phyloP scores from a whole-genome alignment of 2,797 vertebrate species.

The Molossus molossus region DNA sequence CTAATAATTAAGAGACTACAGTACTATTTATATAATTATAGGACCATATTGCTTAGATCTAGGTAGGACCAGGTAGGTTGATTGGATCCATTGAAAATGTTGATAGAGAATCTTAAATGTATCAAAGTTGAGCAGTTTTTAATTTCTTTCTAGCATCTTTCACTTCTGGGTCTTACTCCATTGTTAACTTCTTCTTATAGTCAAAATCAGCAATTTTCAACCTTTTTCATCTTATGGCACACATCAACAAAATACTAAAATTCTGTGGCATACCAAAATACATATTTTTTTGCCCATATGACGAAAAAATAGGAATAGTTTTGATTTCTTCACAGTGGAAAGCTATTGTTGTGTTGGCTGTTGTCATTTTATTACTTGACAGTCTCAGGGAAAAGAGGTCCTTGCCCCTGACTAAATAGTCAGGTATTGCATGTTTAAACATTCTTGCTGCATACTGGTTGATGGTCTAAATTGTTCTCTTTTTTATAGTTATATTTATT shows the following conservation, averaged over 20 bases:
- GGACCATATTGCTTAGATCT: background rate
- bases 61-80: background rate
- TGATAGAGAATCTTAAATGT: background rate
- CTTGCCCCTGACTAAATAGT: background rate
- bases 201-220: background rate
- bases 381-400: background rate
- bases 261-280: background rate
- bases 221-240: background rate
- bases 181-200: background rate
- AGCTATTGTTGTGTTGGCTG: background rate
- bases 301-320: background rate
- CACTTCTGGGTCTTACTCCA: background rate
- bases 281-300: background rate
- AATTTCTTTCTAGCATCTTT: background rate
- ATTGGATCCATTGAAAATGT: background rate
- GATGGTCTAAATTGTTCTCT: background rate
- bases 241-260: background rate
- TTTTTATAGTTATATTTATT: constrained; percentile 23
- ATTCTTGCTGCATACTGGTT: background rate
- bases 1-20: background rate
- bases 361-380: background rate
- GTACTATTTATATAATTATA: background rate
- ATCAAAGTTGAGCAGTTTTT: background rate
- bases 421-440: background rate
- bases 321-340: background rate